Base-by-base conservation (phyloP, 2,113 vertebrate species). In the Sorex fumeus region DNA sequence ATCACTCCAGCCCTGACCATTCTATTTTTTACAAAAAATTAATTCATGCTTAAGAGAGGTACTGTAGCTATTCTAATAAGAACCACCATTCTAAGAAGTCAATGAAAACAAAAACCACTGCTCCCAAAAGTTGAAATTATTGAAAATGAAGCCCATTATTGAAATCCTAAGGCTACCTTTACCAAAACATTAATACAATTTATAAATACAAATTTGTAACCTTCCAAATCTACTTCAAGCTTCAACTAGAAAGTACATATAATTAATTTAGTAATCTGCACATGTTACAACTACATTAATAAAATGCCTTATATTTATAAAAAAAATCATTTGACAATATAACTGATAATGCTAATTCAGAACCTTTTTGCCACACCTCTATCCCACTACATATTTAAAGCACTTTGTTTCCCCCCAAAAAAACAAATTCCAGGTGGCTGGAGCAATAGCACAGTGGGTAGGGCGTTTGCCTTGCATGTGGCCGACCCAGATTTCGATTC, bases 301-400 rank as follows among this genome's bases (percentile, higher is more conserved):
- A 60, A 86, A 87, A 93, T 45, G 19, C 4, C 77, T 93, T 71
- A 64, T 30, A 75, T 69, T 80, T 74, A 36, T 30, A 66, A 86
- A 79, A 93, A 75, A 45, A 40, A 40, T n/a, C 40, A 85, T 79
- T 60, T 74, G 27, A 4, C 57, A 80, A n/a, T 69, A 28, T 64
- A 89, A 80, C n/a, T 10, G 6, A 80, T 57, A 18, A 85, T 81
- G 76, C 62, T 76, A 21, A 86, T 47, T 16, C 34, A 67, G 3
- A 53, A 81, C 2, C 30, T 71, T 84, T 84, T 79, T 11, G 86
- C 76, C 90, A 36, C 5, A 50, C n/a, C 75, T 84, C 15, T 25
- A 45, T 32, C 50, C 67, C 75, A 74, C 66, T 50, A 70, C 40
- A 62, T 47, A 19, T 75, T 40, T 64, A 76, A 81, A 74, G 36